Base-by-base conservation (phyloP, 2,113 vertebrate genomes). In the Euleptes europaea region DNA sequence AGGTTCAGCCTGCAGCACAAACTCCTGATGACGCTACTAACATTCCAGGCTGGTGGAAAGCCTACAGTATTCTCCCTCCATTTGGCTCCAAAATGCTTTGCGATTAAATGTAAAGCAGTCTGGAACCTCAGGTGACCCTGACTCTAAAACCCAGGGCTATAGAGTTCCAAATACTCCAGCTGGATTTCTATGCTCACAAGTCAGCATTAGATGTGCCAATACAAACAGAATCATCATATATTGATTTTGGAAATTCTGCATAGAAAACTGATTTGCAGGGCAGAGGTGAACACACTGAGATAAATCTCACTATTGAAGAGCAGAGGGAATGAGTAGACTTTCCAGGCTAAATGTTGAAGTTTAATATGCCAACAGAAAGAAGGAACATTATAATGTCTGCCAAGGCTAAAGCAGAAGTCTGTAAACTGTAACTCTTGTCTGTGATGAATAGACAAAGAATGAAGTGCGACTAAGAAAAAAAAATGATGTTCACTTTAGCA, bases 221-320 rank as follows among this genome's bases (percentile, higher is more conserved):
- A 89, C 88, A 93, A 94, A 93, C 38, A 88, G 76, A 93, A 84
- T 90, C 88, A 90, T 88, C 1, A 0, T 13, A 1, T 77, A 87
- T 57, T 91, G 84, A 81, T 67, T 92, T 90, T 95, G 91, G 93
- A 93, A 87, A 87, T 78, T 66, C 79, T 80, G 84, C 74, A 73
- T 84, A 91, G 65, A 87, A 93, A 90, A 87, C 67, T 79, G 66
- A 78, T 85, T 86, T 44, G 88, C 82, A 90, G 86, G 81, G 83
- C 83, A 87, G 91, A 85, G 84, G 47, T 4, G 78, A 92, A 80
- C 35, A 80, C 4, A 4, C 33, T 42, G 3, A 86, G 90, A 86
- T 86, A 89, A 91, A 79, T 49, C 42, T 78, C 84, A 77, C 47
- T 69, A 38, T 26, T 91, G 71, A 79, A 88, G 88, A 84, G 13